Conservation (phyloP, 2,797 vertebrate genomes). For the Clamator glandarius region DNA sequence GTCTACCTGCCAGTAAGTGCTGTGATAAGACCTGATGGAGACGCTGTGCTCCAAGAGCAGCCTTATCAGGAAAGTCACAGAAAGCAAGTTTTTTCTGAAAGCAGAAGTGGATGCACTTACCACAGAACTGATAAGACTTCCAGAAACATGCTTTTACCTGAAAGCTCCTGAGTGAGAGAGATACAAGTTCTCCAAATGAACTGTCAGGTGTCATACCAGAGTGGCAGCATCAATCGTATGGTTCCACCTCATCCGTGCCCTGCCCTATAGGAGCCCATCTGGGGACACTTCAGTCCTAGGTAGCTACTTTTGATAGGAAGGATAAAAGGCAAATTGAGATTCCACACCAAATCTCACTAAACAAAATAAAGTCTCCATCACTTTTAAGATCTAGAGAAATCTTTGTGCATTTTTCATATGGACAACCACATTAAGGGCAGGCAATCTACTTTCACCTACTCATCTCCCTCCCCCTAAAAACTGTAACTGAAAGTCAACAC, state of each 20-base stretch:
- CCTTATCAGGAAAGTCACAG: conserved; percentile 26
- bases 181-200: not conserved
- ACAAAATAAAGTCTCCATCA: not conserved
- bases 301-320: not conserved
- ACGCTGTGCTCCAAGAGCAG: not conserved
- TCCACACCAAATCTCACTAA: not conserved
- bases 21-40: conserved; percentile 26
- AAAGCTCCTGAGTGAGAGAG: not conserved
- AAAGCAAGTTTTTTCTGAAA: not conserved
- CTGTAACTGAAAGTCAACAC: not conserved
- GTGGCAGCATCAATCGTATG: rapidly evolving
- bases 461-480: not conserved
- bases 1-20: rapidly evolving
- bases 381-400: not conserved
- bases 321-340: not conserved
- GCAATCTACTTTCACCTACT: not conserved
- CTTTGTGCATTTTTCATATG: not conserved
- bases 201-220: not conserved
- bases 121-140: not conserved
- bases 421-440: not conserved
- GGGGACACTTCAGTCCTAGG: not conserved
- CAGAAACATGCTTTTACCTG: not conserved
- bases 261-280: not conserved
- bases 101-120: not conserved
- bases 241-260: not conserved